Evolutionary conservation across 2,113 vertebrate genomes (phyloP).

Genomic region (Pavo muticus): DNA sequence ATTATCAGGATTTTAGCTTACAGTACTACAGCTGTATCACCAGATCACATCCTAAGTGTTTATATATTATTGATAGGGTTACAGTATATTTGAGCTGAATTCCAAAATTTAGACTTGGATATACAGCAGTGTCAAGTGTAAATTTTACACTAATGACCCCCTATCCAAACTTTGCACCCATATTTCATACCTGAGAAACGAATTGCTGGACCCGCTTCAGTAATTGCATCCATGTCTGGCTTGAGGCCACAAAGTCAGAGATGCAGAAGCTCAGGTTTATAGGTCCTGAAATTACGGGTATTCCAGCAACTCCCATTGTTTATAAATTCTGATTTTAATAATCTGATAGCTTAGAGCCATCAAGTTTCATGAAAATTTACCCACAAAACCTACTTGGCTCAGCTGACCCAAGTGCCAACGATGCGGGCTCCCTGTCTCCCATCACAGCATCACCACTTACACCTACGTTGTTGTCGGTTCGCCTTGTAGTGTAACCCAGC

Average conservation of each 20-base stretch:
- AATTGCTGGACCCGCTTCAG: constrained; percentile 22
- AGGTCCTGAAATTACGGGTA: background rate
- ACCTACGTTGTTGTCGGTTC: background rate
- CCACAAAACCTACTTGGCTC: background rate
- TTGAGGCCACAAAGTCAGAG: background rate
- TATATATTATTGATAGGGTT: constrained; percentile 2
- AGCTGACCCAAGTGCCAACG: background rate
- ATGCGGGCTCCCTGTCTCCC: background rate
- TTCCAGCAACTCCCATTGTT: background rate
- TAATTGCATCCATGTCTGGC: constrained; percentile 16
- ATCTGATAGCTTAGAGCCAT: background rate
- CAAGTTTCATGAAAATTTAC: background rate
- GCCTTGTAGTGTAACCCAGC: background rate
- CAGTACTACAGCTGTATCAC: background rate
- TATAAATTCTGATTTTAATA: background rate
- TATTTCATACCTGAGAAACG: background rate
- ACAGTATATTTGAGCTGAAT: background rate
- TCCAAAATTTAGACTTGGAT: background rate
- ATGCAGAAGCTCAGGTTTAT: background rate
- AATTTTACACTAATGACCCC: background rate
- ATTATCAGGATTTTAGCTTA: background rate
- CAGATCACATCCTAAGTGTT: background rate
- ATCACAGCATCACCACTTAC: rapidly evolving
- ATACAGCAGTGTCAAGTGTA: background rate
- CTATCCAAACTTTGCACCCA: background rate